Base-by-base conservation (phyloP, 2,888 invertebrate genomes). In the Empis livida region DNA sequence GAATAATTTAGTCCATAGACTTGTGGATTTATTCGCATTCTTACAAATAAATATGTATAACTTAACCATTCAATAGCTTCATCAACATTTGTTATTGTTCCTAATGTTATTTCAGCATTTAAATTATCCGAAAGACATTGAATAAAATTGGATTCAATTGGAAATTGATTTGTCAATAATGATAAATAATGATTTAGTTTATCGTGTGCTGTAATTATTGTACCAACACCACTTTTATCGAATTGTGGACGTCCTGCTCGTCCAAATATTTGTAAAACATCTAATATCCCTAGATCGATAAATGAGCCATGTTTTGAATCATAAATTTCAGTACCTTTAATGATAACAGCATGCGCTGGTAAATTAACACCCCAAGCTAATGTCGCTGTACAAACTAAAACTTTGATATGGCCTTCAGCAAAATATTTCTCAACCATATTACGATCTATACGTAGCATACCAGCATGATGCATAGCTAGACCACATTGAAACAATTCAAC, bases 321-420 rank as follows among this genome's bases (percentile, higher is more conserved):
- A 68, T 99, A 99, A 54, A 99, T 86, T 67, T 95, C 93, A 10
- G 99, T 99, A 11, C 62, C 65, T 52, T 63, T 63, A 16, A 70
- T 70, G 43, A 99, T 81, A 53, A 99, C 97, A 30, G 93, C 96
- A 66, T 97, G 96, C 0, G 99, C 99, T 0, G 99, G 99, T 54
- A 99, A 75, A 72, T 99, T 99, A 6, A 99, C 97, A 56, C 99
- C 99, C 99, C 99, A 99, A 23, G 99, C 99, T 30, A 99, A 73
- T 0, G 99, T 99, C 0, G 99, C 90, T 0, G 99, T 99, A 64
- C 97, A 97, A 10, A 94, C 88, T 2, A 99, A 72, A 1, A 88
- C 92, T 63, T 84, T 88, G 50, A 94, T 81, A 53, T 83, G 77
- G 0, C 96, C 96, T 48, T 86, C 85, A 0, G 83, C 71, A 63